Evolutionary conservation across 2,113 vertebrate genomes (phyloP), one percentile per base, ranked within the genome.

Genomic region (Macheiramphus alcinus): DNA sequence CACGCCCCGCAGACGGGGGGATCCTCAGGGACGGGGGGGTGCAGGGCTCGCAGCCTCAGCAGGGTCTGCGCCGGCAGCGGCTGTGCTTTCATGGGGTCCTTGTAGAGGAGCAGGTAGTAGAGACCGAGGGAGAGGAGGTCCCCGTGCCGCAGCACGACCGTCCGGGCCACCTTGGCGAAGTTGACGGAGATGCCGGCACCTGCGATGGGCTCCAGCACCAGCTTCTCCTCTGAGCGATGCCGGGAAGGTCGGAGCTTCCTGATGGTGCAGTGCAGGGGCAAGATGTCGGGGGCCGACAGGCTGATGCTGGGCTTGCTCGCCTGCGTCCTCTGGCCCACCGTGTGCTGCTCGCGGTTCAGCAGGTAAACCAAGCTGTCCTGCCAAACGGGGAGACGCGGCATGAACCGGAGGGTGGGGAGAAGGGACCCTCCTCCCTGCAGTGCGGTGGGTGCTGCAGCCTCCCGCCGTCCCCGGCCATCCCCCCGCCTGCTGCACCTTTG

Each of bases 351-450:
- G 23, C 98, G 97, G 97, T 99, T 99, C 91, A 99, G 98, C 96
- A 99, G 98, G 73, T 99, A 99, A 14, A 99, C 99, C 97, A 99
- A 80, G 97, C 99, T 99, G 98, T 99, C 99, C 99, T 99, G 97
- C 67, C 89, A 15, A 5, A 38, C 38, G 27, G 52, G 84, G 42
- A 89, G 65, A 79, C 5, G 17, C 5, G 0, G 80, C 47, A 6
- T 97, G 76, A 97, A 48, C n/a, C 8, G 2, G 80, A n/a, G 15
- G 8, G 23, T 16, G 36, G 23, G 29, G 25, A 13, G 31, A 79
- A 63, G 40, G 85, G 40, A 73, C 85, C 59, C 55, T 70, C 45
- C 72, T 62, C 55, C 71, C 81, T 21, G 82, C 88, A 31, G 10
- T 40, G 80, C 48, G 2, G 65, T 40, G 85, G 73, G 87, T 68